phyloP scores from a whole-genome alignment of 2,797 vertebrate genomes.

The Sandelia bainsii region DNA sequence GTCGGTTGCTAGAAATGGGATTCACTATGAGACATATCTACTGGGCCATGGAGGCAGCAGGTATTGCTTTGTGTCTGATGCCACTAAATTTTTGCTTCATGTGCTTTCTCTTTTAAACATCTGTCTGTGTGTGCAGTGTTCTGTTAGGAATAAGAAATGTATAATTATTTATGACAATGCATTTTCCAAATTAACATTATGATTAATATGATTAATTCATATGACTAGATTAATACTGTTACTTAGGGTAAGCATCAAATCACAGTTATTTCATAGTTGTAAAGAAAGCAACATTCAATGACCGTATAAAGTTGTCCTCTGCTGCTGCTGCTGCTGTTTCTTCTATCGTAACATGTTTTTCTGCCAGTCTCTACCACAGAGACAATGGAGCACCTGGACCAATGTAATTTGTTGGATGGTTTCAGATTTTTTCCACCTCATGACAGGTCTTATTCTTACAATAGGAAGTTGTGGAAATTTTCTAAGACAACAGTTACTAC shows the following conservation, averaged over 20 bases:
- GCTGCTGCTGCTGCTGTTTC: too few relatives aligned
- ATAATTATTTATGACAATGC: not conserved
- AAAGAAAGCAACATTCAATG: too few relatives aligned
- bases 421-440: too few relatives aligned
- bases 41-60: slow-evolving; percentile 89
- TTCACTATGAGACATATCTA: slow-evolving; percentile 89
- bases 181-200: not conserved
- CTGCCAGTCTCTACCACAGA: too few relatives aligned
- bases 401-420: too few relatives aligned
- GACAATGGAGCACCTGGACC: too few relatives aligned
- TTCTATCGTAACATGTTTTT: too few relatives aligned
- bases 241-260: not conserved
- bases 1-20: slow-evolving; percentile 89
- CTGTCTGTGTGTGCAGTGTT: slow-evolving; percentile 45
- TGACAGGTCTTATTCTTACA: not conserved
- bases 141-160: slow-evolving; percentile 1
- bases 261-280: not conserved
- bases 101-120: slow-evolving; percentile 58
- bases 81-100: slow-evolving; percentile 47
- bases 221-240: not conserved
- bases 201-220: not conserved
- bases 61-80: slow-evolving; percentile 75
- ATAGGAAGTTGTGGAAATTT: not conserved
- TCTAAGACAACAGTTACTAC: not conserved
- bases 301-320: too few relatives aligned